These are phyloP conservation scores for Oxyruncus cristatus DNA, from an alignment of 2,113 vertebrate genomes.

Conservation along the genomic window DNA sequence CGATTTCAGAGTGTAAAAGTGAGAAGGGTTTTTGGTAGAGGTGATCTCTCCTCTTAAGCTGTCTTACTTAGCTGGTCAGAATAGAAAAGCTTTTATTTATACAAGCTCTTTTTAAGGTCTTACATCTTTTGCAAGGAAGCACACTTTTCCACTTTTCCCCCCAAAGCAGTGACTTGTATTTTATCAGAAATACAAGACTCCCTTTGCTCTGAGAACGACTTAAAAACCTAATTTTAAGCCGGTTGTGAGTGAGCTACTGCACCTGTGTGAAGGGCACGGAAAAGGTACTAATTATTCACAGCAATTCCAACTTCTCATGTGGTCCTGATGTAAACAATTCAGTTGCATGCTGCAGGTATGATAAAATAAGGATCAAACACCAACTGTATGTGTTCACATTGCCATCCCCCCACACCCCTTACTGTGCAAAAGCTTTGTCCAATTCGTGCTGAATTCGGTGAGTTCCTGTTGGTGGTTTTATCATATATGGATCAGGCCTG, in stretches of 20 bases:
- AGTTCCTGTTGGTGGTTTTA: background rate
- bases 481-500: background rate
- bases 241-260: background rate
- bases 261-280: background rate
- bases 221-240: background rate
- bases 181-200: background rate
- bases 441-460: background rate
- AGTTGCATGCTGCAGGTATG: background rate
- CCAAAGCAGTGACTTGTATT: background rate
- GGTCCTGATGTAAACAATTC: background rate
- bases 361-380: background rate
- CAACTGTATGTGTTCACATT: background rate
- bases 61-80: background rate
- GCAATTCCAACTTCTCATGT: background rate
- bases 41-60: background rate
- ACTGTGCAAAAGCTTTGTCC: background rate
- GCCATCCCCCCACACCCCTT: background rate
- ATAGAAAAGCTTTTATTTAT: background rate
- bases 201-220: background rate
- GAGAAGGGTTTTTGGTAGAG: background rate
- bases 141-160: background rate
- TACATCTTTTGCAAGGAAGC: background rate
- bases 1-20: background rate
- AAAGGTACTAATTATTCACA: background rate
- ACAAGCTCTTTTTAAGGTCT: background rate